These are phyloP conservation scores for Nymphicus hollandicus DNA, from an alignment of 2,113 vertebrate species.

Conservation along the genomic window DNA sequence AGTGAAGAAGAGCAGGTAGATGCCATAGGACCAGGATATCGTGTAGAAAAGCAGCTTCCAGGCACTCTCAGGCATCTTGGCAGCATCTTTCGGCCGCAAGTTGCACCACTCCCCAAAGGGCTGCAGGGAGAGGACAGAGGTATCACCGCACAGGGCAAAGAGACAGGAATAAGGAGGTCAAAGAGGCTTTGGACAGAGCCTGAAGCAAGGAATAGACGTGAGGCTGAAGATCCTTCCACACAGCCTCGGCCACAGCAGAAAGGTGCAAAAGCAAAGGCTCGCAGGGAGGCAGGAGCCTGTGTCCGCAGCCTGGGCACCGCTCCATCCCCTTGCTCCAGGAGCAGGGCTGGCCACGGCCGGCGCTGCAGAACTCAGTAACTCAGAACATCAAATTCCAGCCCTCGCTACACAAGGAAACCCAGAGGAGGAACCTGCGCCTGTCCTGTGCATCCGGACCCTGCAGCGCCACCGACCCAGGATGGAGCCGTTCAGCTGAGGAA, in stretches of 20 bases:
- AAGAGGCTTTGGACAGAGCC: not conserved
- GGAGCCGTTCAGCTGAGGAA: not conserved
- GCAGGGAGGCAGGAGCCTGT: not conserved
- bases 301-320: not conserved
- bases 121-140: constrained; percentile 63
- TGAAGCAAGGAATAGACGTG: accelerated
- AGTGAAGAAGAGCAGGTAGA: constrained; percentile 91
- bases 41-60: constrained; percentile 98
- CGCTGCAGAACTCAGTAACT: not conserved
- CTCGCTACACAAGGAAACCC: not conserved
- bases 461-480: not conserved
- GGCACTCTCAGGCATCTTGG: constrained; percentile 95
- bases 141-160: accelerated
- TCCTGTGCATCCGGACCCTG: accelerated
- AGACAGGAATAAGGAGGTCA: accelerated
- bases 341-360: not conserved
- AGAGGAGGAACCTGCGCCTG: not conserved
- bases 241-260: not conserved
- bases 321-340: not conserved
- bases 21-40: constrained; percentile 88
- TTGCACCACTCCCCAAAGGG: constrained; percentile 83
- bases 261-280: not conserved
- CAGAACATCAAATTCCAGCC: not conserved
- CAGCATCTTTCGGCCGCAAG: constrained; percentile 86
- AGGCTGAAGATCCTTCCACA: not conserved